Percentiles rank a stretch among this genome's conserved stretches.
Evolutionary conservation across 2,797 vertebrate species (phyloP).

Genomic region (Notoglanidium macrostoma): DNA sequence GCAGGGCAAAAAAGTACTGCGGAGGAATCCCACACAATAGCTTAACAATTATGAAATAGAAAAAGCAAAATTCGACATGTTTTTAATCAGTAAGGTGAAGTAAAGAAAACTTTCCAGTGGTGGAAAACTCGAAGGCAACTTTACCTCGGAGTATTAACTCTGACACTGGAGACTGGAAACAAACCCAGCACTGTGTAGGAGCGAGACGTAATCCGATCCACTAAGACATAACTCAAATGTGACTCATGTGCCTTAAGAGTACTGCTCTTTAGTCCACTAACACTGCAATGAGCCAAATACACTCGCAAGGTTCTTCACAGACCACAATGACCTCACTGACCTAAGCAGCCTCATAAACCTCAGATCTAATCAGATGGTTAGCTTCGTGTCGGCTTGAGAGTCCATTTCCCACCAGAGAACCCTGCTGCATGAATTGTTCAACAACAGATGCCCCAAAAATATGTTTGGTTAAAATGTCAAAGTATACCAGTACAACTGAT

Average conservation of each 20-base stretch:
- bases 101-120: not conserved
- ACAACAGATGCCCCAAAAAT: not conserved
- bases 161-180: not conserved
- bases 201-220: not conserved
- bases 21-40: not conserved
- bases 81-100: not conserved
- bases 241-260: not conserved
- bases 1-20: constrained; percentile 3
- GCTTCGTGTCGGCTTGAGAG: not conserved
- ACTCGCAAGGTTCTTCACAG: not conserved
- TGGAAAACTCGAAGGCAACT: too few species aligned
- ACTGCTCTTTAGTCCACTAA: not conserved
- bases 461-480: not conserved
- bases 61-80: not conserved
- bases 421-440: too few species aligned
- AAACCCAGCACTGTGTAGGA: constrained; percentile 1
- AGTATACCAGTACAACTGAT: too few species aligned
- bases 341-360: not conserved
- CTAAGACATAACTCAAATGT: not conserved
- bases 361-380: not conserved
- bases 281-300: not conserved
- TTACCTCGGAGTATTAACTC: not conserved
- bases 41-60: not conserved
- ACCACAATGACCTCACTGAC: not conserved
- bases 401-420: not conserved